Base-by-base conservation (phyloP, 2,888 invertebrate genomes). In the Meta bourneti region DNA sequence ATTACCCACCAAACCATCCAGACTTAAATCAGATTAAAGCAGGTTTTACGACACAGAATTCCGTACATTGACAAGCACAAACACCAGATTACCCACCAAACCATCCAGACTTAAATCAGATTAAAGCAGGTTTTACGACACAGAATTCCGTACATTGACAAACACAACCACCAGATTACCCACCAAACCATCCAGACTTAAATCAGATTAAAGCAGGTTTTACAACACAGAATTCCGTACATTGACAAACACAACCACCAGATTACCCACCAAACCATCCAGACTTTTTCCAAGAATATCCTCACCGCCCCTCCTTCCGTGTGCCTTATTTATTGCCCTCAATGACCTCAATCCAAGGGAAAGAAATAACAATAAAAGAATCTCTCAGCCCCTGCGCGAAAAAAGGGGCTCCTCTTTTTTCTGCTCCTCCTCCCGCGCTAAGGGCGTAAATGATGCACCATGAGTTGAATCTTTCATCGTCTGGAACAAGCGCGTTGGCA, bases 371-470 rank as follows among this genome's bases (percentile, higher is more conserved):
- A 79, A 79, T 54, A 79, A 54, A 79, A 79, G 61, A 69, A 69
- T 69, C 69, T 69, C 69, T 61, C 52, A 54, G 34, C 11, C 48
- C 49, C 81, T 16, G 9, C 70, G 34, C 9, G 70, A 81, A 19
- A 70, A 69, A 69, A 70, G 70, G 70, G 48, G 48, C 48, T 8
- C n/a, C 69, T 34, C 49, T 49, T 69, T 75, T 75, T 84, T 72
- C 72, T 48, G 61, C 48, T 61, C 48, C n/a, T 48, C 49, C 61
- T 11, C 16, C 61, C 61, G 61, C 75, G 84, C 84, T 84, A 75
- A 84, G 84, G 84, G 84, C 19, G 84, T 84, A 84, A 84, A 84
- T 84, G 84, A 84, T 84, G 84, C 84, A 84, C 84, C 75, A 84
- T 84, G 84, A 84, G 84, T 75, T 84, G 84, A 84, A 84, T 84